Conservation (phyloP, 2,797 vertebrate species). For the Orestias chungarensis region DNA sequence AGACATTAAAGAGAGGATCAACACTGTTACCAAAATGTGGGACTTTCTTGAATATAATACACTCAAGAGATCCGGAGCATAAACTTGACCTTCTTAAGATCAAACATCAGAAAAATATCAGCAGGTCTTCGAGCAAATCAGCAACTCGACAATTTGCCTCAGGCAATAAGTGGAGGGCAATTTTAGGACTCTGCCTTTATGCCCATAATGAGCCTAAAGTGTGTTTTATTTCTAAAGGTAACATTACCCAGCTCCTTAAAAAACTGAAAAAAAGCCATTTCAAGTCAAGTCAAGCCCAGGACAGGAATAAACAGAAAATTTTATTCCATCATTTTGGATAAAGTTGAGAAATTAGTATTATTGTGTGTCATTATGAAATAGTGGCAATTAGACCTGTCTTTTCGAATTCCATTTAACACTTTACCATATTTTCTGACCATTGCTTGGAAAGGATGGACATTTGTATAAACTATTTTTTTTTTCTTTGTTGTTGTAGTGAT, state of each 20-base stretch:
- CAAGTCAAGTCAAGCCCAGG: not conserved
- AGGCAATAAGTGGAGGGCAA: not conserved
- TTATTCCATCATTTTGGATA: not conserved
- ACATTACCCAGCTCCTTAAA: not conserved
- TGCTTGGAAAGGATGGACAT: not conserved
- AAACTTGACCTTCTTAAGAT: not conserved
- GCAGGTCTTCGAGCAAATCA: not conserved
- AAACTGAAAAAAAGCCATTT: not conserved
- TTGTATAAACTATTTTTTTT: not conserved
- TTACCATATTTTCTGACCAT: not conserved
- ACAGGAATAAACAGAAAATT: not conserved
- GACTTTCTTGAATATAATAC: not conserved
- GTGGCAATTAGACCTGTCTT: not conserved
- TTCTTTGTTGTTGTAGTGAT: no score
- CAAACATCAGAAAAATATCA: not conserved
- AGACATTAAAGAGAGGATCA: not conserved
- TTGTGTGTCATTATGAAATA: not conserved
- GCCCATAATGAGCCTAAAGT: not conserved
- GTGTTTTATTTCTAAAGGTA: conserved; percentile 6
- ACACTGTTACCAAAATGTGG: not conserved
- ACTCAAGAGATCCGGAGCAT: not conserved
- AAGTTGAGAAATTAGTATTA: not conserved
- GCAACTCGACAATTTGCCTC: not conserved
- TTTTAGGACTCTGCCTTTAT: not conserved
- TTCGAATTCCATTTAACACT: not conserved